These are phyloP conservation scores for Kryptopterus vitreolus DNA, from an alignment of 2,797 vertebrate genomes.

Conservation along the genomic window DNA sequence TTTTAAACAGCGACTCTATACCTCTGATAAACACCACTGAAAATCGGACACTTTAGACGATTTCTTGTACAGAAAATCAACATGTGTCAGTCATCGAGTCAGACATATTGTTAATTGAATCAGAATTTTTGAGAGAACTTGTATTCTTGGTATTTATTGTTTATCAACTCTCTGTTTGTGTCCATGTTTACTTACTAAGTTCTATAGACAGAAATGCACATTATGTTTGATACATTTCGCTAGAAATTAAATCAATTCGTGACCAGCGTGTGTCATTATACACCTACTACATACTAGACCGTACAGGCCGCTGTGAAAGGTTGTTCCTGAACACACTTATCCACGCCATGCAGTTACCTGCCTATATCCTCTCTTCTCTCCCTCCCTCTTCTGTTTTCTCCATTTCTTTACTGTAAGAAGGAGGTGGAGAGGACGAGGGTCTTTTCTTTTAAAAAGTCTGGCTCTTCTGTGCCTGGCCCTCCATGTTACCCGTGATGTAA, in stretches of 20 bases:
- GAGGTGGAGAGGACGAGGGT: constrained; percentile 15
- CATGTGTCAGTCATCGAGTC: neutral
- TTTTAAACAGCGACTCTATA: neutral
- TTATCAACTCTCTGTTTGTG: neutral
- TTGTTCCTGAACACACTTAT: constrained; percentile 46
- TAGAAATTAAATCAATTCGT: neutral
- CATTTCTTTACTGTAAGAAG: constrained; percentile 13
- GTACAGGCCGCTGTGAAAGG: constrained; percentile 8
- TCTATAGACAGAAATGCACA: neutral
- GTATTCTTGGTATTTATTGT: neutral
- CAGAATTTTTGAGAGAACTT: neutral
- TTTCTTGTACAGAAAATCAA: neutral
- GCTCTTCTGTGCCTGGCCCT: constrained; percentile 69
- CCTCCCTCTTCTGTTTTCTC: constrained; percentile 33
- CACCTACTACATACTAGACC: neutral
- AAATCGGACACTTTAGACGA: neutral
- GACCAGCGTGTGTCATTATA: neutral
- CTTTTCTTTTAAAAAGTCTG: constrained; percentile 47
- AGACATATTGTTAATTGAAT: neutral
- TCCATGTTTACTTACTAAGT: neutral
- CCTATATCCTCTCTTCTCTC: constrained; percentile 26
- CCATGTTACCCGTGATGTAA: constrained; percentile 79
- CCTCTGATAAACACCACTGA: neutral
- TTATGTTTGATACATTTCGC: no score
- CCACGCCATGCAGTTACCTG: constrained; percentile 63